A percentile compares a stretch with the other conserved stretches of the same genome.
These are phyloP conservation scores for Ceyx erithaca DNA, from an alignment of 2,797 vertebrate species.

Conservation along the genomic window DNA sequence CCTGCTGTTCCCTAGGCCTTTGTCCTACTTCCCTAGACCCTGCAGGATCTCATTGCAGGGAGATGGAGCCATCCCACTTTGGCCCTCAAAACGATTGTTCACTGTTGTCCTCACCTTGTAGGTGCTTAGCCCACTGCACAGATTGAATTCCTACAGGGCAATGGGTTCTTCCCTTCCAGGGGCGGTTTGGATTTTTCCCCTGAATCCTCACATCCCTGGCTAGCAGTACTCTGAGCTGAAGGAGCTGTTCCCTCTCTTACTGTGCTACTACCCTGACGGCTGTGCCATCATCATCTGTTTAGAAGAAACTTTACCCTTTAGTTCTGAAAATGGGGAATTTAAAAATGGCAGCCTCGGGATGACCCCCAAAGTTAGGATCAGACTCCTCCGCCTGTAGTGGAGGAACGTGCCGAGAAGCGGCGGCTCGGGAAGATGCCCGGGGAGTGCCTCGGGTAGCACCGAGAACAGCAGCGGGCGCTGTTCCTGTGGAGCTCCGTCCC, in stretches of 20 bases:
- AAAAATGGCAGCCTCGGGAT: rapidly evolving
- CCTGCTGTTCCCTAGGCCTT: neutral
- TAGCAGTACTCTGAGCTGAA: neutral
- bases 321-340: neutral
- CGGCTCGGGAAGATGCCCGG: rapidly evolving
- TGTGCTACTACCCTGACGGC: neutral
- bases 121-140: neutral
- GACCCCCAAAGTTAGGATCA: neutral
- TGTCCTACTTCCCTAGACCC: neutral
- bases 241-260: rapidly evolving
- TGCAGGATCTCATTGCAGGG: neutral
- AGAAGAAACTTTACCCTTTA: neutral
- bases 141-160: neutral
- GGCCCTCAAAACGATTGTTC: neutral
- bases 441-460: too few relatives aligned
- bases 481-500: neutral
- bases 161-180: neutral
- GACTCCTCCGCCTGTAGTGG: too few relatives aligned
- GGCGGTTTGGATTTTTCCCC: neutral
- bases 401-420: rapidly evolving
- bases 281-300: neutral
- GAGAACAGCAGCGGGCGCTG: rapidly evolving
- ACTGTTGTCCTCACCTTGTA: rapidly evolving
- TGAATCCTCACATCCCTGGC: rapidly evolving
- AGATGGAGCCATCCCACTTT: neutral